A percentile compares a stretch with the other conserved stretches of the same genome.
phyloP scores from a whole-genome alignment of 2,888 invertebrate genomes.

The Leucophora obtusa region DNA sequence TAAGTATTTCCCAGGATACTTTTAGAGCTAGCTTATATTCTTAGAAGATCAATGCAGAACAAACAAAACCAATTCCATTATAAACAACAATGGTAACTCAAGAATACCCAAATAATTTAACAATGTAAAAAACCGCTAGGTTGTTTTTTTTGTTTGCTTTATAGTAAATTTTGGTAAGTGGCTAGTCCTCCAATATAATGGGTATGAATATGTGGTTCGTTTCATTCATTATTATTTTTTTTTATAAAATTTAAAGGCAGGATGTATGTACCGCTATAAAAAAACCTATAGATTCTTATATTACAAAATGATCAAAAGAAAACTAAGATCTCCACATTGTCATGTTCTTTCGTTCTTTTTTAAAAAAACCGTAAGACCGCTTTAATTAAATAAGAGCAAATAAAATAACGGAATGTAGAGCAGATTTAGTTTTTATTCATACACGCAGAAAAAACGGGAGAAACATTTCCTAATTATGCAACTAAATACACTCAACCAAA shows the following conservation, averaged over 20 bases:
- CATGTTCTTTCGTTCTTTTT: neutral
- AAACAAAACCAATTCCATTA: neutral
- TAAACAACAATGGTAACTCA: conserved; percentile 39
- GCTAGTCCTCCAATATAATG: conserved; percentile 22
- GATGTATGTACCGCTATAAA: conserved; percentile 45
- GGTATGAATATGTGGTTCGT: neutral
- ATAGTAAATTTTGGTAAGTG: conserved; percentile 32
- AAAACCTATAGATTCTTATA: conserved; percentile 4
- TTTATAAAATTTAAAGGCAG: conserved; percentile 23
- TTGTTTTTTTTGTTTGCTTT: conserved; percentile 34
- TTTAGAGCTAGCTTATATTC: neutral
- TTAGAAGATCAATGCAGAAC: conserved; percentile 9
- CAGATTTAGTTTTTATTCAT: neutral
- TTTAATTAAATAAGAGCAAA: neutral
- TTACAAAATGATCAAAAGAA: conserved; percentile 23
- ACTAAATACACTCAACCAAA: too few species aligned
- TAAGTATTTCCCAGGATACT: conserved; percentile 13
- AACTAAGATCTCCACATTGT: neutral
- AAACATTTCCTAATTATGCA: too few species aligned
- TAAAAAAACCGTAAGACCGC: neutral
- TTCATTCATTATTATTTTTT: conserved; percentile 1
- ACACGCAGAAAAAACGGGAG: too few species aligned
- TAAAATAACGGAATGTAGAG: neutral
- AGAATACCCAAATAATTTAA: conserved; percentile 35
- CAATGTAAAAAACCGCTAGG: conserved; percentile 45